phyloP scores from a whole-genome alignment of 2,113 vertebrate species.

The Tympanuchus pallidicinctus region DNA sequence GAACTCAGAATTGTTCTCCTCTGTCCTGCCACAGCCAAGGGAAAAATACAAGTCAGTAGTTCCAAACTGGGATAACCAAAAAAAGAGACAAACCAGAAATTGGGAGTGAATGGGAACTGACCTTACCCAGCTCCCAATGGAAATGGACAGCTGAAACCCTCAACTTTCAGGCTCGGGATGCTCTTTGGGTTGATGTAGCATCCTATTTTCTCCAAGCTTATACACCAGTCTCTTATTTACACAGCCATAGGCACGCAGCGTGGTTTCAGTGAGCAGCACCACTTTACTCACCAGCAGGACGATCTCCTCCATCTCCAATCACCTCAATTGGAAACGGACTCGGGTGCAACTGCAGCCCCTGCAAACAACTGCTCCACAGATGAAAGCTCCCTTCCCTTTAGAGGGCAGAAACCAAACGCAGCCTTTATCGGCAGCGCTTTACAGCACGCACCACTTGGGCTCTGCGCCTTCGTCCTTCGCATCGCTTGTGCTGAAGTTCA shows the following conservation, averaged over 20 bases:
- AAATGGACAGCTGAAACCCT: neutral
- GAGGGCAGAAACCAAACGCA: too few species aligned
- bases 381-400: too few species aligned
- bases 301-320: too few species aligned
- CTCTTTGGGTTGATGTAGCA: neutral
- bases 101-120: accelerated
- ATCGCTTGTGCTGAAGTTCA: accelerated
- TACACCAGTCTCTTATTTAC: neutral
- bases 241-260: accelerated
- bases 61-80: neutral
- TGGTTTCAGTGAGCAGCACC: too few species aligned
- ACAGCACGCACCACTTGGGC: accelerated
- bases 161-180: neutral
- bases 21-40: accelerated
- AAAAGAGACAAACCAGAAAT: neutral
- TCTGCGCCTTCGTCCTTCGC: accelerated
- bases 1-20: too few species aligned
- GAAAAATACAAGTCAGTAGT: accelerated
- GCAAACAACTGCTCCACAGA: too few species aligned
- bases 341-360: too few species aligned
- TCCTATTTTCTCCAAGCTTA: neutral
- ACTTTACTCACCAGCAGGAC: neutral
- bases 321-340: too few species aligned
- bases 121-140: accelerated
- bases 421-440: neutral